Evolutionary conservation across 2,113 vertebrate species (phyloP).

Genomic region (Notothenia coriiceps): DNA sequence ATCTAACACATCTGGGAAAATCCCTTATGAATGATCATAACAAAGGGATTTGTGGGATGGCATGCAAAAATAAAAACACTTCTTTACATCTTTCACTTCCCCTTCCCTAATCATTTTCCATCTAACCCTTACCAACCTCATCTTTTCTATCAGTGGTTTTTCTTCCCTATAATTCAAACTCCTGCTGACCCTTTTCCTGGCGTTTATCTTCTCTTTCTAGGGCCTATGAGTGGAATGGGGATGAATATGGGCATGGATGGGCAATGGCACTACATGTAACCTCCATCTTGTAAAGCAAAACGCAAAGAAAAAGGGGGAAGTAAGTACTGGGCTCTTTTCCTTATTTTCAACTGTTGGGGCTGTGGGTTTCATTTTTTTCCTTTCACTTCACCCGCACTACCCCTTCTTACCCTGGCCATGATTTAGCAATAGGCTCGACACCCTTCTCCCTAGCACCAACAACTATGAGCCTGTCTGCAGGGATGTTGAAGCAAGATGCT

Average conservation of each 20-base stretch:
- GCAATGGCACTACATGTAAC: slow-evolving; percentile 99
- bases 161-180: slow-evolving; percentile 83
- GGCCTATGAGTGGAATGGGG: slow-evolving; percentile 99
- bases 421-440: slow-evolving; percentile 18
- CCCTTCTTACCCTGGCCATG: slow-evolving; percentile 15
- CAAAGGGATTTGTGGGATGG: slow-evolving; percentile 39
- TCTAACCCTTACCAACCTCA: slow-evolving; percentile 45
- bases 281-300: slow-evolving; percentile 95
- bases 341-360: slow-evolving; percentile 42
- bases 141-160: slow-evolving; percentile 40
- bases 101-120: slow-evolving; percentile 36
- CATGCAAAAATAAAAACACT: slow-evolving; percentile 10
- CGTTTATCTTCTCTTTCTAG: slow-evolving; percentile 93
- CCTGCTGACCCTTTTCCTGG: slow-evolving; percentile 86
- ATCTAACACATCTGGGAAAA: slow-evolving; percentile 54
- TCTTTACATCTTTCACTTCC: slow-evolving; percentile 24
- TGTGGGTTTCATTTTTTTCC: slow-evolving; percentile 54
- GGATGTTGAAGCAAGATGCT: slow-evolving; percentile 52
- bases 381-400: slow-evolving; percentile 57
- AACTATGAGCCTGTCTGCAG: slow-evolving; percentile 40
- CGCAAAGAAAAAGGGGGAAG: slow-evolving; percentile 98
- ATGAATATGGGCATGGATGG: slow-evolving; percentile 99
- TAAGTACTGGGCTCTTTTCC: slow-evolving; percentile 90
- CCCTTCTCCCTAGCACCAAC: slow-evolving; percentile 28
- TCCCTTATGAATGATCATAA: slow-evolving; percentile 35